Conservation (phyloP, 2,113 vertebrate genomes). For the Buteo buteo region DNA sequence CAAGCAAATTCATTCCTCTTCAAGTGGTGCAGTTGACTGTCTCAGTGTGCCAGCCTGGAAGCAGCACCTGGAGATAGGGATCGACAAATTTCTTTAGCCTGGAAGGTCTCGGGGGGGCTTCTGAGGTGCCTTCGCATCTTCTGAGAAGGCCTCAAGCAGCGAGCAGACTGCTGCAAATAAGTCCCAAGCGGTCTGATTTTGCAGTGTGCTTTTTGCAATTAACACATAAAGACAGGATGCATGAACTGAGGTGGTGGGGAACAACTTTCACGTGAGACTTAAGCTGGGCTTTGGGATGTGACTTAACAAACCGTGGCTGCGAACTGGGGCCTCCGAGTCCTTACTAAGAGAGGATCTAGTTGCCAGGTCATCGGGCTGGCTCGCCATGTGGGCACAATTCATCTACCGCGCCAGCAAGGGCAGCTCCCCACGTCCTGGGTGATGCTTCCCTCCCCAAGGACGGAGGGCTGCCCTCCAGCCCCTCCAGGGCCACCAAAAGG, state of each 20-base stretch:
- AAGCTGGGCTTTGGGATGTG: background rate
- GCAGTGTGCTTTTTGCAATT: background rate
- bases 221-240: rapidly evolving
- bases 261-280: background rate
- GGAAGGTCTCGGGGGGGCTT: background rate
- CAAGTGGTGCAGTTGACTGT: too few species aligned
- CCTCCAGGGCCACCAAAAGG: background rate
- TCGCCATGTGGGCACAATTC: rapidly evolving
- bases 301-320: background rate
- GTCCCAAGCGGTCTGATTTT: too few species aligned
- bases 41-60: background rate
- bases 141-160: background rate
- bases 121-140: background rate
- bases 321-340: too few species aligned
- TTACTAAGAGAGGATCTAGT: too few species aligned
- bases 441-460: background rate
- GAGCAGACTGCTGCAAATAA: background rate
- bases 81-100: background rate
- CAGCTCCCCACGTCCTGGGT: background rate
- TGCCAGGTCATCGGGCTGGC: background rate
- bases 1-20: background rate
- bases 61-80: background rate
- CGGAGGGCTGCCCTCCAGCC: background rate
- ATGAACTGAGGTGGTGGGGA: background rate
- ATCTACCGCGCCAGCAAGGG: background rate